phyloP scores from a whole-genome alignment of 2,888 invertebrate genomes.

The Diplolepis rosae region DNA sequence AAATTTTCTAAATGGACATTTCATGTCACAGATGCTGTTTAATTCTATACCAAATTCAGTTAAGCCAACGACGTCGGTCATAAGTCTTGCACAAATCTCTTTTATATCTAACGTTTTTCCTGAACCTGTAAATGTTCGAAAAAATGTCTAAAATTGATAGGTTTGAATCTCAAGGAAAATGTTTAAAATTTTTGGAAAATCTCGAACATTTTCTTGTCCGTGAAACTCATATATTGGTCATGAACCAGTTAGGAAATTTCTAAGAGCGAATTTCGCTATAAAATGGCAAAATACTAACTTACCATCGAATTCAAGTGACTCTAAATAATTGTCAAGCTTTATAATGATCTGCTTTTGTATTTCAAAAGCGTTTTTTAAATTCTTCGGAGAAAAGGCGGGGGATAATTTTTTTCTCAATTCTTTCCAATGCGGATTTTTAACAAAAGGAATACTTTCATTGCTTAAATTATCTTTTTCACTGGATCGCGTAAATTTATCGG shows the following conservation, averaged over 20 bases:
- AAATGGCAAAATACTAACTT: too few species aligned
- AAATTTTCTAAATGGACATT: constrained; percentile 72
- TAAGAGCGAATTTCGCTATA: too few species aligned
- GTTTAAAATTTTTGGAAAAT: too few species aligned
- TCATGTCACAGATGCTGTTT: constrained; percentile 71
- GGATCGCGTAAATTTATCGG: background rate
- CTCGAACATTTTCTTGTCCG: too few species aligned
- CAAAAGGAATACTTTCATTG: background rate
- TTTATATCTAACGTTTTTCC: constrained; percentile 57
- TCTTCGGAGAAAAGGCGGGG: background rate
- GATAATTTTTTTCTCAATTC: background rate
- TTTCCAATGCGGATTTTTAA: too few species aligned
- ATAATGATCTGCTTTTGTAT: background rate
- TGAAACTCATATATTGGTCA: too few species aligned
- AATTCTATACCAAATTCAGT: constrained; percentile 74
- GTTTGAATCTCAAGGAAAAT: too few species aligned
- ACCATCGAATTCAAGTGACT: background rate
- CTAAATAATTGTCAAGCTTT: background rate
- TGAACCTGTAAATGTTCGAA: background rate
- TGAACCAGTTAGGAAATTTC: too few species aligned
- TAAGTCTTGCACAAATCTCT: constrained; percentile 62
- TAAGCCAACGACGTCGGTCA: constrained; percentile 74
- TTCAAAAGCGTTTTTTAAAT: background rate
- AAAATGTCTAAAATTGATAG: background rate
- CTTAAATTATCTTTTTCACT: background rate